A percentile compares a stretch with the other conserved stretches of the same genome.
phyloP scores from a whole-genome alignment of 2,797 vertebrate genomes.

The Notamacropus eugenii region DNA sequence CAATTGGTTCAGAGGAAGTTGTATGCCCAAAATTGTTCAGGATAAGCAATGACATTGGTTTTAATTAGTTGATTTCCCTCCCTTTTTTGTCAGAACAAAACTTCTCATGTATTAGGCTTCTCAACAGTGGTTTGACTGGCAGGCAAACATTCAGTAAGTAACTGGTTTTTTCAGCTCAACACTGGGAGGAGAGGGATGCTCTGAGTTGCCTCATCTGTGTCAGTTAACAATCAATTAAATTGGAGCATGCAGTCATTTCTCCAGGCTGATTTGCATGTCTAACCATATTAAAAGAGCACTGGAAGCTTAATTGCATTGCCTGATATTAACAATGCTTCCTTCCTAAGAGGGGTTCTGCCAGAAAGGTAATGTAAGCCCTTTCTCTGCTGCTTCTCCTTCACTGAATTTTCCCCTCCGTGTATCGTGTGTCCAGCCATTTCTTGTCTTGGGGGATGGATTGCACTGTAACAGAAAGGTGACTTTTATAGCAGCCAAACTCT shows the following conservation, averaged over 20 bases:
- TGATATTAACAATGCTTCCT: neutral
- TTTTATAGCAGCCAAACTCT: neutral
- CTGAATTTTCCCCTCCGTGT: neutral
- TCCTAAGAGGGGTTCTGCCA: neutral
- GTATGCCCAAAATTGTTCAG: neutral
- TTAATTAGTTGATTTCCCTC: slow-evolving; percentile 62
- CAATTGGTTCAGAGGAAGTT: neutral
- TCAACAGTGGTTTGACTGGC: slow-evolving; percentile 88
- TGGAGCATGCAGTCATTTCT: slow-evolving; percentile 10
- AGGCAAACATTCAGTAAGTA: slow-evolving; percentile 88
- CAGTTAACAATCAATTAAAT: slow-evolving; percentile 37
- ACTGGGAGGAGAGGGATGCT: neutral
- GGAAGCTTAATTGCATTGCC: neutral
- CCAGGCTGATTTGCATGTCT: slow-evolving; percentile 44
- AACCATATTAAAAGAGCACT: slow-evolving; percentile 23
- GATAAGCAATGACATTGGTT: slow-evolving; percentile 14
- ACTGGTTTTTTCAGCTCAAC: slow-evolving; percentile 53
- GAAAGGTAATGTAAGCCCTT: neutral
- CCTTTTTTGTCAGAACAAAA: slow-evolving; percentile 85
- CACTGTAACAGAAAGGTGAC: neutral
- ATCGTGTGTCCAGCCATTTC: neutral
- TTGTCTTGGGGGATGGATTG: neutral
- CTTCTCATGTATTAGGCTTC: slow-evolving; percentile 86
- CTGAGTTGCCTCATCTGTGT: neutral
- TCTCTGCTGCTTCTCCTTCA: neutral